Conservation (phyloP, 1,140 invertebrate genomes). For the Listronotus oregonensis region DNA sequence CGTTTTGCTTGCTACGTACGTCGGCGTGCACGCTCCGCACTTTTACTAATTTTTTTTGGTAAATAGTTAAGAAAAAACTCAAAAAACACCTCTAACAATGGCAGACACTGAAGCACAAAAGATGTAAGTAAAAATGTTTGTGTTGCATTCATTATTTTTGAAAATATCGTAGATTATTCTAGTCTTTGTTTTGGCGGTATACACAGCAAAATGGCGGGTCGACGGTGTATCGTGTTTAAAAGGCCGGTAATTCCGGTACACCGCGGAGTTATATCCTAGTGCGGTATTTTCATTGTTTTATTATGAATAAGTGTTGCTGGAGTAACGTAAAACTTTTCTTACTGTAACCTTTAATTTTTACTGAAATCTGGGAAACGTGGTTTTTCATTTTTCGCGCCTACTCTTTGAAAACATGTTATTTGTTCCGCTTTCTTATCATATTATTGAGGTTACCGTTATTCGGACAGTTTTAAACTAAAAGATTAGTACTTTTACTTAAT, state of each 20-base stretch:
- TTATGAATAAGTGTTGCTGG: too few species aligned
- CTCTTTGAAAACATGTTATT: background rate
- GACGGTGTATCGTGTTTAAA: conserved; percentile 23
- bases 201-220: conserved; percentile 43
- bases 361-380: too few species aligned
- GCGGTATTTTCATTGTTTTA: too few species aligned
- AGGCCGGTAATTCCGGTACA: conserved; percentile 35
- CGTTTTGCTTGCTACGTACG: conserved; percentile 45
- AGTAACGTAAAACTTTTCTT: too few species aligned
- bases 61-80: conserved; percentile 37
- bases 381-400: background rate
- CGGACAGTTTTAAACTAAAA: background rate
- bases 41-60: conserved; percentile 43
- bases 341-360: too few species aligned
- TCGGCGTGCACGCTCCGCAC: conserved; percentile 41
- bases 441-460: background rate
- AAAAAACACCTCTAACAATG: conserved; percentile 42
- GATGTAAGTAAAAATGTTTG: conserved; percentile 44
- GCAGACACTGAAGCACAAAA: conserved; percentile 48
- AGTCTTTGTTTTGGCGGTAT: conserved; percentile 50
- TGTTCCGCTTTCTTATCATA: conserved; percentile 10
- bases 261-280: background rate
- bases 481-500: background rate
- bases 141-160: conserved; percentile 11
- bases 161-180: conserved; percentile 3